Percentiles rank a stretch among this genome's conserved stretches.
Conservation (phyloP, 1,140 invertebrate species). For the Lepidurus apus region DNA sequence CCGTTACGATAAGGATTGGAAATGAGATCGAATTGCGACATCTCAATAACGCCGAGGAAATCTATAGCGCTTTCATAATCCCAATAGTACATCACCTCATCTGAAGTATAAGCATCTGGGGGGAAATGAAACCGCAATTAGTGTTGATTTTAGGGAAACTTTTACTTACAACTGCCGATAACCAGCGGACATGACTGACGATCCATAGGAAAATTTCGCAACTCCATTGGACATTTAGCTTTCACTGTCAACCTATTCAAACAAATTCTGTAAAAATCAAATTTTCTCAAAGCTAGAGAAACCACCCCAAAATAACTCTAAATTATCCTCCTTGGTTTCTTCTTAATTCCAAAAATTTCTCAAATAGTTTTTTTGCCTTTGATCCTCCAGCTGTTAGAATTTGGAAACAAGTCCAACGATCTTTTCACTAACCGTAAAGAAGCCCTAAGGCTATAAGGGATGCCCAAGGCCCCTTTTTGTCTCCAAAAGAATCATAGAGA, state of each 20-base stretch:
- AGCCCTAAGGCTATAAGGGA: no score
- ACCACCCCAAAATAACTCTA: not conserved
- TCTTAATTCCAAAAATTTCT: no score
- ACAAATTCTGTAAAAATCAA: not conserved
- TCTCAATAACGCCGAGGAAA: conserved; percentile 79
- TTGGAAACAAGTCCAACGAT: no score
- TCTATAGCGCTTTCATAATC: conserved; percentile 71
- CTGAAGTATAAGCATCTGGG: conserved; percentile 82
- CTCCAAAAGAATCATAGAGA: no score
- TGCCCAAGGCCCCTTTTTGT: no score
- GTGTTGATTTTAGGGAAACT: not conserved
- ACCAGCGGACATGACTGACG: conserved; percentile 84
- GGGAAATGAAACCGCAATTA: not conserved
- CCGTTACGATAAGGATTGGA: conserved; percentile 57
- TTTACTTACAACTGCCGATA: conserved; percentile 86
- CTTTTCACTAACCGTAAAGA: no score
- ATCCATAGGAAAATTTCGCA: conserved; percentile 96
- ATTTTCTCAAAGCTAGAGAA: not conserved
- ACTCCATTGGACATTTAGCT: conserved; percentile 94
- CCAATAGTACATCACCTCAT: conserved; percentile 86
- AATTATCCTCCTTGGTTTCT: not conserved
- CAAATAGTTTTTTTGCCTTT: no score
- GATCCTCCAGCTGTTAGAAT: no score
- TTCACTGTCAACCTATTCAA: conserved; percentile 84
- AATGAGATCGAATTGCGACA: conserved; percentile 87